Percentiles rank a stretch among this genome's conserved stretches.
Evolutionary conservation across 2,888 invertebrate species (phyloP).

Genomic region (Andrena minutula): DNA sequence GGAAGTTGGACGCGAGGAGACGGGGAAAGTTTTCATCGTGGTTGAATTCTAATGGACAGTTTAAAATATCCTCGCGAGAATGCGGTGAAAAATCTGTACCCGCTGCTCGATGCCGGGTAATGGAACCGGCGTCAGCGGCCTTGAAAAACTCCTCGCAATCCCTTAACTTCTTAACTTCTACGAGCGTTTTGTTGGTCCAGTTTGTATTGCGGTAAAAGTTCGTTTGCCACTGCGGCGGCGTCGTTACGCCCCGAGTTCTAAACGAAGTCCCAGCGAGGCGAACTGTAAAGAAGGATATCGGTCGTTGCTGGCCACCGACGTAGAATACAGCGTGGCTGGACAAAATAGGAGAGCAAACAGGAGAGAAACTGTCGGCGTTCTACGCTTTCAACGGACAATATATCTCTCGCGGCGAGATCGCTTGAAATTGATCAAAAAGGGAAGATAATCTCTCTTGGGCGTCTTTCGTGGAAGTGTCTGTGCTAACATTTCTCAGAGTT

Average conservation of each 20-base stretch:
- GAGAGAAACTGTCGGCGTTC: background rate
- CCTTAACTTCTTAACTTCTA: slow-evolving; percentile 66
- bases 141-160: slow-evolving; percentile 70
- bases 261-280: slow-evolving; percentile 17
- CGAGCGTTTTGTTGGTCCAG: slow-evolving; percentile 60
- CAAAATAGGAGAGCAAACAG: background rate
- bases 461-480: background rate
- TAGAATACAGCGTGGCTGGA: background rate
- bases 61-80: slow-evolving; percentile 46
- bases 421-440: background rate
- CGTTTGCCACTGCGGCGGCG: slow-evolving; percentile 53
- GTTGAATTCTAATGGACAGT: slow-evolving; percentile 42
- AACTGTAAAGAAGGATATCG: slow-evolving; percentile 34
- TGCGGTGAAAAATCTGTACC: slow-evolving; percentile 46
- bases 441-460: background rate
- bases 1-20: slow-evolving; percentile 4
- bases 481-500: background rate
- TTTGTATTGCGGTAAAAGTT: slow-evolving; percentile 66
- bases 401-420: background rate
- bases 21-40: slow-evolving; percentile 17
- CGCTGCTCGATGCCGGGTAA: slow-evolving; percentile 1
- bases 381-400: background rate
- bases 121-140: slow-evolving; percentile 43
- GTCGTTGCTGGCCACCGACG: slow-evolving; percentile 1
- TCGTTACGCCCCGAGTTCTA: slow-evolving; percentile 22